Evolutionary conservation across 2,888 invertebrate species (phyloP), one percentile per base, ranked within the genome.

Genomic region (Drosophila histrio): DNA sequence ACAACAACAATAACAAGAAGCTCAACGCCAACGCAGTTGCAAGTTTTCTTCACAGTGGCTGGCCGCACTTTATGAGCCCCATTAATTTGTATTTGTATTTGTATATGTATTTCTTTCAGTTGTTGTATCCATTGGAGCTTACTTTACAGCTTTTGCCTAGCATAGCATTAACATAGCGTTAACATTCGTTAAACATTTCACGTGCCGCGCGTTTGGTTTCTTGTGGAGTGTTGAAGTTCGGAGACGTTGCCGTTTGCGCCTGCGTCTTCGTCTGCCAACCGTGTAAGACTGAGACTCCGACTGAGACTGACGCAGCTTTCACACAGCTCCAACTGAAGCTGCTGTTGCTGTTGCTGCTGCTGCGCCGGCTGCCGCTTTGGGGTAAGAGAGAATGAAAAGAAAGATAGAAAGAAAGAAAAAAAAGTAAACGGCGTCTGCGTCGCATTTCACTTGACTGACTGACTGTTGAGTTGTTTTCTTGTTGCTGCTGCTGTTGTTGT

Each of bases 351-450:
- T n/a, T 47, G 49, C 62, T 43, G 21, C 46, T 38, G 47, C 63
- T 43, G 60, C 60, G 52, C 63, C 63, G 63, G 50, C 52, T 50
- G 59, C 52, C 44, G 60, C 64, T 67, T 57, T 50, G 67, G 49
- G 41, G 21, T 17, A 28, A 21, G 36, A 57, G 41, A 41, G 41
- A 32, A 24, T 30, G 24, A 44, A 41, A 32, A 28, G 17, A 38
- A 49, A 22, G n/a, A n/a, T 15, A 13, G 17, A 21, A 46, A 44
- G 56, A 34, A 49, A 73, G 71, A 71, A 87, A 62, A 62, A 85
- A 87, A 87, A 84, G 87, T 87, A 84, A 88, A 72, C 87, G 88
- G 83, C 65, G 65, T 65, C 66, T 71, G 71, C 65, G 44, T 61
- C 81, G 75, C 80, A 77, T 68, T 77, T 77, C 79, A 77, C 76